Evolutionary conservation across 2,888 invertebrate species (phyloP).

Genomic region (Eilema sororculum): DNA sequence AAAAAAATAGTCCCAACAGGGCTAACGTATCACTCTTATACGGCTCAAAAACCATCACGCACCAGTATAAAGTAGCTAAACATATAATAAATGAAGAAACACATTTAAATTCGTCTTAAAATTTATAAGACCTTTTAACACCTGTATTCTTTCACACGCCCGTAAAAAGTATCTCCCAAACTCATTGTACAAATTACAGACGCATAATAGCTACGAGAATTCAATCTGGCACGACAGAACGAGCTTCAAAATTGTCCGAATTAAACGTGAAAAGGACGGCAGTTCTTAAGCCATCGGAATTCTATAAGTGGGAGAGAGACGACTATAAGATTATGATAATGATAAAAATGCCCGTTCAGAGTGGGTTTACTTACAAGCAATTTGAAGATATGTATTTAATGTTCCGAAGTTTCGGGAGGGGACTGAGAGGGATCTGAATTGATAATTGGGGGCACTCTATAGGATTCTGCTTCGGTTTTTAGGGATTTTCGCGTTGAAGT

Average conservation of each 20-base stretch:
- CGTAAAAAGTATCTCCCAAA: conserved; percentile 42
- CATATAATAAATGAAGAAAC: background rate
- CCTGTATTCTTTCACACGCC: conserved; percentile 50
- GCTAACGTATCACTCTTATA: no score
- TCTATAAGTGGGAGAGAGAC: conserved; percentile 60
- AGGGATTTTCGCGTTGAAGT: conserved; percentile 46
- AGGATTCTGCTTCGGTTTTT: conserved; percentile 47
- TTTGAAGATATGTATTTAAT: conserved; percentile 86
- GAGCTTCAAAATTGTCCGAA: conserved; percentile 75
- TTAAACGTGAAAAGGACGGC: conserved; percentile 60
- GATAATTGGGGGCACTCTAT: conserved; percentile 79
- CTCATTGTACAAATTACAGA: conserved; percentile 72
- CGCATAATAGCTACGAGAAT: conserved; percentile 74
- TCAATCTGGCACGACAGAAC: conserved; percentile 75
- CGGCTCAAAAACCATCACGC: no score
- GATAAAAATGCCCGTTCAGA: conserved; percentile 83
- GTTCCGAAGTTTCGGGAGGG: conserved; percentile 67
- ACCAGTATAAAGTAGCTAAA: no score
- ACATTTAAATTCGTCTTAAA: background rate
- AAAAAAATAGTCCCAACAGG: no score
- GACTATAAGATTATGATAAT: conserved; percentile 80
- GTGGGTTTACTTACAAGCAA: conserved; percentile 83
- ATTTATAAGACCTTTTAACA: conserved; percentile 28
- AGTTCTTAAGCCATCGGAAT: conserved; percentile 39
- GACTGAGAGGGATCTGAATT: conserved; percentile 76